Base-by-base conservation (phyloP, 2,113 vertebrate genomes). In the Macheiramphus alcinus region DNA sequence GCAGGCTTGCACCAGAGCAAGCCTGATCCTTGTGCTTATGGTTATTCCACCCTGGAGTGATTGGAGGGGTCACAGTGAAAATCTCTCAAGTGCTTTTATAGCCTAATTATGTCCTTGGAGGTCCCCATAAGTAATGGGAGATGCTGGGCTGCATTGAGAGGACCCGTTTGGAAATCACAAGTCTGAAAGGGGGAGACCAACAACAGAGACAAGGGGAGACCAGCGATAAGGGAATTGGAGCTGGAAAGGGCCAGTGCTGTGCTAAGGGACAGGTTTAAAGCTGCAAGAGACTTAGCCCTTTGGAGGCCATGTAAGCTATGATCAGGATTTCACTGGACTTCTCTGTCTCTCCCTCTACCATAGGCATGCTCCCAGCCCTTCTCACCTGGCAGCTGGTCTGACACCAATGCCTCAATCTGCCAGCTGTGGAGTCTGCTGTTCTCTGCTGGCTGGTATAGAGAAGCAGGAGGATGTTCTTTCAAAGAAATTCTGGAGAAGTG, bases 141-240 rank as follows among this genome's bases (percentile, higher is more conserved):
- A 21, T 45, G 14, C 13, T 23, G 70, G 61, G 50, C 29, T 73
- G 34, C 45, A 36, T 2, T 4, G 3, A 50, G 34, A 55, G 36
- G 38, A 66, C 42, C 75, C 20, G 18, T 58, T 62, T 21, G 59
- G n/a, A 31, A 85, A 36, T 18, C 63, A 22, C 18, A n/a, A 19
- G 2, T 15, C 3, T 50, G 83, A 22, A 45, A 43, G 6, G 32
- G 38, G 43, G 22, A 45, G 34, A 40, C 8, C 23, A 27, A 8
- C 3, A 7, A 13, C 2, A 25, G 16, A 48, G 52, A 40, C 15
- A 72, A 9, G 36, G 22, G 27, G 36, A 88, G 38, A 26, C 8
- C 38, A 34, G 6, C 3, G 3, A 9, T 15, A 3, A 19, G 29
- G 42, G 80, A n/a, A 1, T 0, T 17, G 32, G 80, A 2, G 18